Evolutionary conservation across 2,113 vertebrate genomes (phyloP), one percentile per base, ranked within the genome.

Genomic region (Dasypus novemcinctus): DNA sequence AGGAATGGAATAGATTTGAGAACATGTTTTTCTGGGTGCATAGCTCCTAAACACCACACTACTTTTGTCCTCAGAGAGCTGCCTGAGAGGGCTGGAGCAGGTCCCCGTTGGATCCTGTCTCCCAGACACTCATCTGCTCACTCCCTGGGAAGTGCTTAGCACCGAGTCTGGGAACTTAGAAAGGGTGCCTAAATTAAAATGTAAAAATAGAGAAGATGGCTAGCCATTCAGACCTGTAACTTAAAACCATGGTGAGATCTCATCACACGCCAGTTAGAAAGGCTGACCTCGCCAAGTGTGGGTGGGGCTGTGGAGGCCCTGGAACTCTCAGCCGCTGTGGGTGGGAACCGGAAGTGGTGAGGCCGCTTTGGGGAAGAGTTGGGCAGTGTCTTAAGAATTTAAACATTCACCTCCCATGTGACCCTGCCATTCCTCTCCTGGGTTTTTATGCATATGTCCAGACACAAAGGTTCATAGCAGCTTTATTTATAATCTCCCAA

Each of bases 321-420:
- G 25, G 38, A 27, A 9, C 18, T 23, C 57, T 8, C 52, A 7
- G 13, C 0, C 71, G 1, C 4, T 0, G 52, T 66, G 12, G 63
- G 3, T 1, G 8, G 38, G 43, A 41, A 27, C 0, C 2, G 12
- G 10, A n/a, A 11, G 64, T 0, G 17, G 36, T 7, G 2, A 27
- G 71, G 71, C 15, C 3, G 0, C 76, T 41, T 49, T 8, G 72
- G 69, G 82, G 31, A 57, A 23, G 4, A 18, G 18, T 10, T 49
- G 31, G 79, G 18, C 41, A 36, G 52, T 49, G 80, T 81, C 87
- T 78, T 52, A 36, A 74, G 90, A 61, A 15, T 3, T 2, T n/a
- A 43, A 41, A 57, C n/a, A 7, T 0, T 0, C 46, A 1, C 33
- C 31, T 54, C 2, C n/a, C 46, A 6, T 9, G 0, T 0, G 20